phyloP scores from a whole-genome alignment of 2,888 invertebrate genomes.

The Aphidoletes aphidimyza region DNA sequence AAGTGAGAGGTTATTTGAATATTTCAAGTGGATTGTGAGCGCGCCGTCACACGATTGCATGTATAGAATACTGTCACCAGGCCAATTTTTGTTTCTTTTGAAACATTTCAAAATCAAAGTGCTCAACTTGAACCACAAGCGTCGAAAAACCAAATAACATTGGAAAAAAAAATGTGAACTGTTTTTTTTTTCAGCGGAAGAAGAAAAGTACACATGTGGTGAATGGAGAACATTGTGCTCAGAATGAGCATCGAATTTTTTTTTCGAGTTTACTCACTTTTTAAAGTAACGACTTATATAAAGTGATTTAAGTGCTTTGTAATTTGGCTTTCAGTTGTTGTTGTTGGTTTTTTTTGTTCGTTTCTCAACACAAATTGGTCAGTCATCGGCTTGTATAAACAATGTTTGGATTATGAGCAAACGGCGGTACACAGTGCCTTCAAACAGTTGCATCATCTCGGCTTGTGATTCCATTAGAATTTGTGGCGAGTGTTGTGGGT shows the following conservation, averaged over 20 bases:
- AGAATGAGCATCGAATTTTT: background rate
- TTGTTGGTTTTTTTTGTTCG: background rate
- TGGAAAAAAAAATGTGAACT: background rate
- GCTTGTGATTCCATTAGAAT: no score
- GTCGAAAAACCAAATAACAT: background rate
- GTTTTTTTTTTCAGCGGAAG: background rate
- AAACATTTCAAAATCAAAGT: constrained; percentile 22
- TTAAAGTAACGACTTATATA: background rate
- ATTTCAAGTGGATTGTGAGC: background rate
- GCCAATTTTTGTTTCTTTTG: background rate
- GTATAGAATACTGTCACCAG: background rate
- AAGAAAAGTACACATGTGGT: background rate
- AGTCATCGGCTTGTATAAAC: background rate
- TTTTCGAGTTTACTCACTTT: background rate
- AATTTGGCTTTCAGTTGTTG: background rate
- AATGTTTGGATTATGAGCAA: background rate
- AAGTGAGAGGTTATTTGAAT: background rate
- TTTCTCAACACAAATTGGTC: background rate
- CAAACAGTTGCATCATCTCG: constrained; percentile 1
- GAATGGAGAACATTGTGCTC: constrained; percentile 26
- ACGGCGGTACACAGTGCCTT: background rate
- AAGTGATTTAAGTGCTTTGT: constrained; percentile 45
- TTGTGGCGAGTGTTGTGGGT: background rate
- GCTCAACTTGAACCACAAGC: background rate
- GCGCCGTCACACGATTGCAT: background rate